Percentiles rank a stretch among this genome's conserved stretches.
These are phyloP conservation scores for Euclidia mi DNA, from an alignment of 2,888 invertebrate species.

Conservation along the genomic window DNA sequence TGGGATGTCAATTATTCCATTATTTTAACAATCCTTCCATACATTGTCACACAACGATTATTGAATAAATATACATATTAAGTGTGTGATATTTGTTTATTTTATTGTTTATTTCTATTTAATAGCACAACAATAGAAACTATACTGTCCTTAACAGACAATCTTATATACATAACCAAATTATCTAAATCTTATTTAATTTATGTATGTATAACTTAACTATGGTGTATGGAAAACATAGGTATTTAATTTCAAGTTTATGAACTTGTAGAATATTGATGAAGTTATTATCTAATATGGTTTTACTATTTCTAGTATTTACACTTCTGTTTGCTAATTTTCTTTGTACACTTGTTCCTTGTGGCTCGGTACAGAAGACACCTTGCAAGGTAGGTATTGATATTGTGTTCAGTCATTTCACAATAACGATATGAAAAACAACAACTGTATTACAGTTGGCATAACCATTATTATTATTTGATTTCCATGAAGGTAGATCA, in stretches of 20 bases:
- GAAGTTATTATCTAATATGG: slow-evolving; percentile 24
- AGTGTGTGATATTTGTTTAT: slow-evolving; percentile 46
- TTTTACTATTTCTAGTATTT: slow-evolving; percentile 25
- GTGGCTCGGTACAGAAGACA: slow-evolving; percentile 9
- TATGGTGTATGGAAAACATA: slow-evolving; percentile 2
- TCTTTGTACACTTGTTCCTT: slow-evolving; percentile 9
- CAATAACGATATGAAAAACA: slow-evolving; percentile 21
- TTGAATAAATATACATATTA: slow-evolving; percentile 54
- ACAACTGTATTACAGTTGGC: slow-evolving; percentile 19
- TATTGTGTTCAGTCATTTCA: slow-evolving; percentile 34
- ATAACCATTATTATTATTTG: slow-evolving; percentile 17
- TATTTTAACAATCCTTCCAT: slow-evolving; percentile 64
- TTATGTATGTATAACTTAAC: slow-evolving; percentile 8
- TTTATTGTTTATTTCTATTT: slow-evolving; percentile 28
- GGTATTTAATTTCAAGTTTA: slow-evolving; percentile 23
- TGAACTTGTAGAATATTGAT: slow-evolving; percentile 17
- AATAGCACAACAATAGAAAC: slow-evolving; percentile 20
- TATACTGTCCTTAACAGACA: slow-evolving; percentile 12
- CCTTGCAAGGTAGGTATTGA: slow-evolving; percentile 7
- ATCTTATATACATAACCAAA: slow-evolving; percentile 5
- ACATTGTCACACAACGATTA: slow-evolving; percentile 68
- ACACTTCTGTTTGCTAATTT: slow-evolving; percentile 7
- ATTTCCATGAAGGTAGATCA: slow-evolving; percentile 48
- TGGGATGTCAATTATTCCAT: slow-evolving; percentile 65
- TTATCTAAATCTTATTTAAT: slow-evolving; percentile 7